Evolutionary conservation across 2,888 invertebrate species (phyloP), one percentile per base, ranked within the genome.

Genomic region (Trichopoda pennipes): DNA sequence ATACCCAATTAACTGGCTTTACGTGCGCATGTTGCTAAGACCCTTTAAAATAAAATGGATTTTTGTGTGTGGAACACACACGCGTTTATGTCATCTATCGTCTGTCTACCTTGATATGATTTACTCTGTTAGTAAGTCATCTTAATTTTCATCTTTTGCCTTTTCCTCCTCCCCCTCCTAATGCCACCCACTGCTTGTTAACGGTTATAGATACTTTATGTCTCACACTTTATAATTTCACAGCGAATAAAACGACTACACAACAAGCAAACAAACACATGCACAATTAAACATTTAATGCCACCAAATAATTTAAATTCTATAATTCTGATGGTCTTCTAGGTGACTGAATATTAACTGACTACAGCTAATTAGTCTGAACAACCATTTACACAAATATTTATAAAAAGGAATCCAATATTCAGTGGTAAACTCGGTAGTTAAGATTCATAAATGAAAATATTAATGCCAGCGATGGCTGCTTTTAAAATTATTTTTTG

Each of bases 1-100:
- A 86, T 86, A 84, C 84, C 86, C 86, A 86, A 86, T 86, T 86
- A 85, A 68, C 69, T 84, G 84, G 85, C 85, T 84, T 85, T 85
- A 80, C 82, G 79, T 82, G 83, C 82, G 75, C 84, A 83, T 80
- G 82, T 82, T 79, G 63, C 70, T 82, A 82, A 82, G 73, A 76
- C 76, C 82, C 68, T 76, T 73, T 53, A 68, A 73, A 64, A 78
- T 32, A 64, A 78, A 32, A 55, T 63, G 55, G 53, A 19, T 7
- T 63, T 60, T 58, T 16, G 12, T n/a, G n/a, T n/a, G n/a, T n/a
- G n/a, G 14, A 17, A 17, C 17, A 66, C n/a, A 81, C 69, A 64
- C 69, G 49, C 64, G 70, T 68, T 47, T 51, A 17, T 64, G 21
- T 21, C 32, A 51, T 19, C 14, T 47, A 14, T 60, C 16, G 17